Evolutionary conservation across 2,113 vertebrate genomes (phyloP), one percentile per base, ranked within the genome.

Genomic region (Bufo gargarizans): DNA sequence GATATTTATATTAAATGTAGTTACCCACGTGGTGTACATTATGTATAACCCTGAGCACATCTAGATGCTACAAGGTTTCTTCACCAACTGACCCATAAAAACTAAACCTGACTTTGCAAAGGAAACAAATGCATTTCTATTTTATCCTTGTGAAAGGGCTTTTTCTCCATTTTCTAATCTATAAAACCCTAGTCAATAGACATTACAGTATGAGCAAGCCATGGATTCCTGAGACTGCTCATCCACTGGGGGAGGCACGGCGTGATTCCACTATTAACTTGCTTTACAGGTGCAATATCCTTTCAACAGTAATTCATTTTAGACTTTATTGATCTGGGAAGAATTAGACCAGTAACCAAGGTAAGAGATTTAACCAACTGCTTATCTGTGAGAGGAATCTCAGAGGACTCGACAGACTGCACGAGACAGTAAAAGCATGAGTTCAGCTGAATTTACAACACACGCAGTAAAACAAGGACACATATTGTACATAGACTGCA

Each of bases 301-400:
- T 88, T 88, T 83, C 72, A 72, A 88, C 69, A 77, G 79, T 76
- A 88, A 82, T 83, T 83, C 86, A 82, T 83, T 76, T 88, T 83
- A 63, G 80, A 59, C 55, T 88, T 88, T 83, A 88, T 88, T 83
- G 86, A 88, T 88, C 86, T 83, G 80, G 69, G 20, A 49, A 83
- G 69, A 88, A 88, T 83, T 83, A 88, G 72, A 76, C 71, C 86
- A 76, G 86, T 43, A 82, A 82, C 79, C 79, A 63, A 83, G 80
- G 86, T 81, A 88, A 82, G 56, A 82, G 77, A 76, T 88, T 88
- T 83, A 88, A 77, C 80, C 79, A 82, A 58, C 67, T 72, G 56
- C 80, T 83, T 88, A 88, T 88, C 69, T 53, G 56, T 53, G 45
- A 65, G 83, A 43, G 56, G 76, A 88, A 88, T 88, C 86, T 77